Conservation (phyloP, 2,888 invertebrate species). For the Achlya flavicornis region DNA sequence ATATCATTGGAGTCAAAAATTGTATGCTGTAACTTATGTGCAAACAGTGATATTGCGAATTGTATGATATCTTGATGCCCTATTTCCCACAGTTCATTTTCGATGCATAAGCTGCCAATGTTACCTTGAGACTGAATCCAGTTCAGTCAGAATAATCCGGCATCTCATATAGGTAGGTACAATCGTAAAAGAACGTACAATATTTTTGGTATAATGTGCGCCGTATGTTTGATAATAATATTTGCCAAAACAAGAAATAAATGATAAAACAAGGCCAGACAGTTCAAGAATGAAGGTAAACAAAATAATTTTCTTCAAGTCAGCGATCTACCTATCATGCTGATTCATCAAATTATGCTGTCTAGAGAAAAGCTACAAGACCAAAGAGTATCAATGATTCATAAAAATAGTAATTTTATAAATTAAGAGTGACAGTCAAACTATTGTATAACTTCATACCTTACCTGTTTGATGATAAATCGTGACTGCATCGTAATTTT, state of each 20-base stretch:
- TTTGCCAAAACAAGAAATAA: not conserved
- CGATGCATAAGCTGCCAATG: not conserved
- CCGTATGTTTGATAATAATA: not conserved
- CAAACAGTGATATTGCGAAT: not conserved
- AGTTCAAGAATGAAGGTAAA: not conserved
- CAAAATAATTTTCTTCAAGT: not conserved
- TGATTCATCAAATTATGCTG: not conserved
- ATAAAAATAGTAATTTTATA: not conserved
- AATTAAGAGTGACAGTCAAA: not conserved
- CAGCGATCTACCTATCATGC: not conserved
- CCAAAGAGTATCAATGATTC: not conserved
- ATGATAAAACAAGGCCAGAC: not conserved
- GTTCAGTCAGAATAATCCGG: not conserved
- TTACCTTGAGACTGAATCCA: constrained; percentile 4
- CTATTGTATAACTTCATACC: not conserved
- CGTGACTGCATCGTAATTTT: not conserved
- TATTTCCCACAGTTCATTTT: not conserved
- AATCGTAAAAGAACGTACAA: not conserved
- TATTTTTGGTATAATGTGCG: not conserved
- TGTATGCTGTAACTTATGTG: not conserved
- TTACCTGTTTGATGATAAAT: not conserved
- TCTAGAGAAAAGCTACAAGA: not conserved
- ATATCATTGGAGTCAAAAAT: not conserved
- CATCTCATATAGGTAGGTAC: not conserved
- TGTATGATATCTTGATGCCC: not conserved